These are phyloP conservation scores for Pogonomyrmex californicus DNA, from an alignment of 1,140 invertebrate genomes.

Conservation along the genomic window DNA sequence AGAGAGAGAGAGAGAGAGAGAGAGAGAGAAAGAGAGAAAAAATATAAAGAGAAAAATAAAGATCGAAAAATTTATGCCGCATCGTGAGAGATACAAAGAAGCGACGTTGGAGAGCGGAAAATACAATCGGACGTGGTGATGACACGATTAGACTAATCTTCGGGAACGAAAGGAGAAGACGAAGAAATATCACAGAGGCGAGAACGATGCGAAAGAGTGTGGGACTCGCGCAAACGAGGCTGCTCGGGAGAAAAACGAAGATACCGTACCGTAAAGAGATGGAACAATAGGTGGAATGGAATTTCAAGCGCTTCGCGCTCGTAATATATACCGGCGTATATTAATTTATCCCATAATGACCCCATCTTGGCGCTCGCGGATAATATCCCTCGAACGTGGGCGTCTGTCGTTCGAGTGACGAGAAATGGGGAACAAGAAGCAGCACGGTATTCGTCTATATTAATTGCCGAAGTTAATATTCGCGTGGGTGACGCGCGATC, in stretches of 20 bases:
- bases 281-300: constrained; percentile 42
- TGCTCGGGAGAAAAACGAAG: neutral
- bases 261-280: neutral
- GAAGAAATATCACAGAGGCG: neutral
- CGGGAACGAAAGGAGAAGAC: neutral
- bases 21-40: neutral
- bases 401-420: constrained; percentile 2
- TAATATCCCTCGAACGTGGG: constrained; percentile 47
- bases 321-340: constrained; percentile 51
- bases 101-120: neutral
- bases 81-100: neutral
- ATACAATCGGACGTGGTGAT: neutral
- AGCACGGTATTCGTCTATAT: constrained; percentile 34
- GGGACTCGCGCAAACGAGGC: neutral
- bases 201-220: neutral
- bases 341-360: constrained; percentile 56
- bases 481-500: constrained; percentile 29
- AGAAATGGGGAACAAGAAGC: constrained; percentile 6
- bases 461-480: constrained; percentile 51
- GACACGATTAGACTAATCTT: constrained; percentile 41
- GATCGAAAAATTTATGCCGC: neutral
- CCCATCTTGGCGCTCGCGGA: neutral
- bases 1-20: too few species aligned
- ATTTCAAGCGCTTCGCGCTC: constrained; percentile 36
- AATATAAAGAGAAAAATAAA: too few species aligned